phyloP scores from a whole-genome alignment of 2,113 vertebrate genomes.

The Cottus gobio region DNA sequence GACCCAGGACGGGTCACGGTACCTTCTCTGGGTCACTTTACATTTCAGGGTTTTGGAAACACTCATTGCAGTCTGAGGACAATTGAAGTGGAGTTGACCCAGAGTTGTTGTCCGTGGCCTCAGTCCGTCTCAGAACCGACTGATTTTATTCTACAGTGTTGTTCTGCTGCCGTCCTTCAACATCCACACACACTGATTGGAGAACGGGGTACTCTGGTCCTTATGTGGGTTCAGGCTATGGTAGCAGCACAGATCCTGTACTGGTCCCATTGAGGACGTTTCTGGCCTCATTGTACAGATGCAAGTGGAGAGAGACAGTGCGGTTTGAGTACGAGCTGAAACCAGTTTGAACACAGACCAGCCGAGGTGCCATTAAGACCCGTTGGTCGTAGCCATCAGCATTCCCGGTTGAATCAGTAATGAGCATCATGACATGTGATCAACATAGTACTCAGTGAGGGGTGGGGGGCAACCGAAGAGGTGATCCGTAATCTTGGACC shows the following conservation, averaged over 20 bases:
- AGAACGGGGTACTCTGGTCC: neutral
- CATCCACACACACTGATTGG: neutral
- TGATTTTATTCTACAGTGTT: slow-evolving; percentile 33
- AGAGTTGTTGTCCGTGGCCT: slow-evolving; percentile 30
- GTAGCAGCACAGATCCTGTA: too few species aligned
- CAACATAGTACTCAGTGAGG: too few species aligned
- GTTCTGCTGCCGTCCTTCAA: slow-evolving; percentile 3
- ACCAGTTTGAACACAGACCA: too few species aligned
- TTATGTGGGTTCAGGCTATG: too few species aligned
- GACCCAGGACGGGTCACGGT: slow-evolving; percentile 18
- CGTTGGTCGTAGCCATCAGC: too few species aligned
- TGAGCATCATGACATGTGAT: too few species aligned
- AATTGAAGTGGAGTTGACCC: slow-evolving; percentile 10
- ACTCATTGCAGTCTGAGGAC: neutral
- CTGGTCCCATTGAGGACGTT: neutral
- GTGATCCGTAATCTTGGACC: too few species aligned
- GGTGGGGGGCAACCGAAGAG: too few species aligned
- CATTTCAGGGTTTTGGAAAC: neutral
- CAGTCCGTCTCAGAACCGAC: slow-evolving; percentile 42
- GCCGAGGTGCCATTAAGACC: too few species aligned
- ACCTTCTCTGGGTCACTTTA: slow-evolving; percentile 26
- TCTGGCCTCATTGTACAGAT: neutral
- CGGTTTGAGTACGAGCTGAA: too few species aligned
- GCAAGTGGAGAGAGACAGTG: too few species aligned
- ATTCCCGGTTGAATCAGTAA: too few species aligned